Percentiles rank a stretch among this genome's conserved stretches.
Evolutionary conservation across 2,113 vertebrate genomes (phyloP).

Genomic region (Pseudopipra pipra): DNA sequence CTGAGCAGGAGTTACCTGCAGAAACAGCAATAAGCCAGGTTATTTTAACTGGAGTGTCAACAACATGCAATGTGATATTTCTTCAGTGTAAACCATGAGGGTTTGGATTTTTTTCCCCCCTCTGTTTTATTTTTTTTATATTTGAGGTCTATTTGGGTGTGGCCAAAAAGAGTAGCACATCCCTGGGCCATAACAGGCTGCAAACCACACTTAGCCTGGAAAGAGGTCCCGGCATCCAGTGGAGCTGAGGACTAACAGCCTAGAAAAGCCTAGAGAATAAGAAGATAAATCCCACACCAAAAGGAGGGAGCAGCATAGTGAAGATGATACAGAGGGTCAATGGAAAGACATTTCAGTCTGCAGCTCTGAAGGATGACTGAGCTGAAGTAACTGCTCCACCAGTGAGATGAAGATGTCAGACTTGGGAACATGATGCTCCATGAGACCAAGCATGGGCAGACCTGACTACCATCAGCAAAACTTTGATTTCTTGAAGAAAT

Average conservation of each 20-base stretch:
- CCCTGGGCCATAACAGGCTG: fast-evolving
- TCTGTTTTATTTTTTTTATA: fast-evolving
- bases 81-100: background rate
- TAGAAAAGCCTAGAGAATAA: background rate
- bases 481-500: background rate
- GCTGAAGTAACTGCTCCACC: background rate
- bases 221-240: fast-evolving
- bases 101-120: fast-evolving
- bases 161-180: background rate
- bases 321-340: background rate
- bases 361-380: background rate
- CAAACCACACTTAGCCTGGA: background rate
- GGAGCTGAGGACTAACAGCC: background rate
- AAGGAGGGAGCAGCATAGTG: background rate
- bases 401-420: background rate
- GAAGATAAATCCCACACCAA: background rate
- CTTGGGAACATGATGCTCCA: background rate
- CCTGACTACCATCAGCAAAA: background rate
- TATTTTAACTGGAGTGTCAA: background rate
- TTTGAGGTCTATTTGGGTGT: background rate
- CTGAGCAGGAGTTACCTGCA: background rate
- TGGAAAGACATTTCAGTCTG: background rate
- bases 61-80: fast-evolving
- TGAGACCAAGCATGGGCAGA: background rate
- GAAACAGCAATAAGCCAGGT: background rate